phyloP scores from a whole-genome alignment of 2,797 vertebrate genomes.

The Hoplostethus atlanticus region DNA sequence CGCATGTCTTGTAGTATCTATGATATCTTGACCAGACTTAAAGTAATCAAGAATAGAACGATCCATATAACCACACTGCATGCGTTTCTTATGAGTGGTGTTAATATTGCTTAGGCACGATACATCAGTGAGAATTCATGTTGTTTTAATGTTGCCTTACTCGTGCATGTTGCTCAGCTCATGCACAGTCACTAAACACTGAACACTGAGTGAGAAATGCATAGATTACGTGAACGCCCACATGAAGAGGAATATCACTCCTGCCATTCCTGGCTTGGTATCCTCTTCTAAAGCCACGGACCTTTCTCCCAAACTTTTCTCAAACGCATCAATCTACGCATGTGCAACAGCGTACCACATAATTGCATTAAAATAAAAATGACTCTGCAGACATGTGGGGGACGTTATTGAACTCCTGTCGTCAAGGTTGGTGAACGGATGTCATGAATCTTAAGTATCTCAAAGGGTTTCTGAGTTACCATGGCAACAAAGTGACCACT shows the following conservation, averaged over 20 bases:
- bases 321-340: background rate
- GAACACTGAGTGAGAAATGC: background rate
- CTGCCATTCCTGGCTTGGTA: no score
- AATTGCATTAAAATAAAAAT: conserved; percentile 44
- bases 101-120: background rate
- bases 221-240: background rate
- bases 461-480: conserved; percentile 64
- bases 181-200: no score
- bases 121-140: background rate
- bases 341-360: conserved; percentile 36
- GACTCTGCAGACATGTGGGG: conserved; percentile 43
- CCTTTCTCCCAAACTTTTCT: background rate
- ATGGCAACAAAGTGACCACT: conserved; percentile 72
- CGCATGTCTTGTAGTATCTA: no score
- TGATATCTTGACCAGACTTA: no score
- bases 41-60: no score
- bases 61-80: no score
- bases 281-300: background rate
- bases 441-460: conserved; percentile 72
- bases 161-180: background rate
- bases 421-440: conserved; percentile 72
- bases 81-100: background rate
- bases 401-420: conserved; percentile 59
- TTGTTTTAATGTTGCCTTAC: background rate
- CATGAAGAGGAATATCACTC: no score